Evolutionary conservation across 2,797 vertebrate genomes (phyloP).

Genomic region (Babyrousa celebensis): DNA sequence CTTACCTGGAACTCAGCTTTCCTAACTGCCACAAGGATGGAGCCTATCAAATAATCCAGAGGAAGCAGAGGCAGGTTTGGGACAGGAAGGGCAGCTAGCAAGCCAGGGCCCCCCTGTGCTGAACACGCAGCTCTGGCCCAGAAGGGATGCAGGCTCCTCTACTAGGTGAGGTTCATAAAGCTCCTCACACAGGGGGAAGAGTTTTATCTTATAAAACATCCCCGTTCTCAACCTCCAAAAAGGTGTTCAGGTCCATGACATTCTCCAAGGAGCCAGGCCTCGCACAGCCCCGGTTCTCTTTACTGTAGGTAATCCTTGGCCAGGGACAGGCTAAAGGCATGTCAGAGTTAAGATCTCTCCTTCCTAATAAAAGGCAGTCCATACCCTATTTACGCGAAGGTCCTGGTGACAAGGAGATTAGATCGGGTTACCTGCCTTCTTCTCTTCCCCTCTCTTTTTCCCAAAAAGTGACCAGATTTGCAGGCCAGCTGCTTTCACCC

Average conservation of each 20-base stretch:
- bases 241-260: neutral
- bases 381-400: neutral
- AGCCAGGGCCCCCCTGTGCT: neutral
- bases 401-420: neutral
- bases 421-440: neutral
- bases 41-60: neutral
- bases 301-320: neutral
- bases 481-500: neutral
- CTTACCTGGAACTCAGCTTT: neutral
- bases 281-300: neutral
- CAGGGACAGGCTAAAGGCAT: neutral
- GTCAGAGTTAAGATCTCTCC: neutral
- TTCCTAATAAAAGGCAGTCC: neutral
- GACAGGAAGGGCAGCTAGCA: neutral
- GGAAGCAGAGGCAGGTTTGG: neutral
- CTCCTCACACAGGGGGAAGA: neutral
- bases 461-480: neutral
- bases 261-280: constrained; percentile 28
- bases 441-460: neutral
- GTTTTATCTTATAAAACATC: neutral
- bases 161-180: neutral
- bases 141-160: neutral
- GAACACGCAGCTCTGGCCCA: neutral
- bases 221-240: neutral
- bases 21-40: neutral